A percentile compares a stretch with the other conserved stretches of the same genome.
Evolutionary conservation across 1,140 invertebrate genomes (phyloP).

Genomic region (Pogonognathellus flavescens): DNA sequence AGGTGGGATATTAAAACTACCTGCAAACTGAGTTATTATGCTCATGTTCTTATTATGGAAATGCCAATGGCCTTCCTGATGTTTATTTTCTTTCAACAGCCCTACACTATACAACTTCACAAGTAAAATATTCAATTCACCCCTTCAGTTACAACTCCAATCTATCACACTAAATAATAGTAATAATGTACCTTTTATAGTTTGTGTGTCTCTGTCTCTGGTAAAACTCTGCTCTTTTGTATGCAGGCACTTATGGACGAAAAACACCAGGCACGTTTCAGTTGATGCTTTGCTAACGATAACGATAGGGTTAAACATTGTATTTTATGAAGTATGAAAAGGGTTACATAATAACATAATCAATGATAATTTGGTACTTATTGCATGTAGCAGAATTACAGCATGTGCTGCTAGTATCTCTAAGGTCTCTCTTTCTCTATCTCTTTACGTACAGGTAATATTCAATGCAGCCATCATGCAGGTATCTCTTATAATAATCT

Average conservation of each 20-base stretch:
- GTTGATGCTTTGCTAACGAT: constrained; percentile 42
- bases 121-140: not conserved
- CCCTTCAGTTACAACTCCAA: not conserved
- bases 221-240: too few relatives aligned
- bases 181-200: not conserved
- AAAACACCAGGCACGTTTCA: constrained; percentile 24
- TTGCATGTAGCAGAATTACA: constrained; percentile 22
- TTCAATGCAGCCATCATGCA: too few relatives aligned
- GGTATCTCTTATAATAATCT: too few relatives aligned
- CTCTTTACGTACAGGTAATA: too few relatives aligned
- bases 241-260: too few relatives aligned
- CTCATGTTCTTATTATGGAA: constrained; percentile 44
- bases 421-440: too few relatives aligned
- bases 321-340: constrained; percentile 60
- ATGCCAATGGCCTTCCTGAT: constrained; percentile 50
- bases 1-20: constrained; percentile 55
- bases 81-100: constrained; percentile 37
- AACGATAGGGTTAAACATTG: constrained; percentile 52
- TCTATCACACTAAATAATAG: not conserved
- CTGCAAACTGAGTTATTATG: constrained; percentile 43
- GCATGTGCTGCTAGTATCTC: not conserved
- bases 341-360: constrained; percentile 61
- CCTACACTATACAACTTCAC: not conserved
- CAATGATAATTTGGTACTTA: constrained; percentile 56
- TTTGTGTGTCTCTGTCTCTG: not conserved